These are phyloP conservation scores for Cryptomyrus ogoouensis DNA, from an alignment of 2,113 vertebrate species.

Conservation along the genomic window DNA sequence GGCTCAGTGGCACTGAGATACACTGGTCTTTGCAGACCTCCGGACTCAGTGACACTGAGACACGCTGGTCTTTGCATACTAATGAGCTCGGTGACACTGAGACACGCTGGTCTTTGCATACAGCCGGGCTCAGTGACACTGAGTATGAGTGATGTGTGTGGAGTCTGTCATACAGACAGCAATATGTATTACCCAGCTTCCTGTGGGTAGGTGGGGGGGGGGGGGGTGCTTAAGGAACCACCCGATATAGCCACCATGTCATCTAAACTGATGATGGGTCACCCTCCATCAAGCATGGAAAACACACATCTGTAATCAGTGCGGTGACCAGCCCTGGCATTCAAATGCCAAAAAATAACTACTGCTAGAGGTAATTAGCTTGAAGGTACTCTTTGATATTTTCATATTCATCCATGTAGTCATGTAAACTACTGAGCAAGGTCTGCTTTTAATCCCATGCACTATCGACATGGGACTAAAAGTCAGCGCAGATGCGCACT, in stretches of 20 bases:
- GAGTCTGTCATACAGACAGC: not conserved
- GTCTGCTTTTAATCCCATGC: constrained; percentile 33
- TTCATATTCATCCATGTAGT: constrained; percentile 28
- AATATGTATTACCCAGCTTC: not conserved
- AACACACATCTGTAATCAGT: constrained; percentile 27
- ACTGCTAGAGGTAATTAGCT: not conserved
- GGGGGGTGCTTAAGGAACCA: not conserved
- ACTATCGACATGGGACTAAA: constrained; percentile 13
- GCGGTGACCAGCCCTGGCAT: constrained; percentile 30
- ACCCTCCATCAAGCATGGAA: not conserved
- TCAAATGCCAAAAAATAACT: not conserved
- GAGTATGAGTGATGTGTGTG: not conserved
- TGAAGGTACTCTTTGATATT: not conserved
- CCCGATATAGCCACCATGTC: not conserved
- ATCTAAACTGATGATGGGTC: not conserved
- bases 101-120: not conserved
- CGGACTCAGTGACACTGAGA: not conserved
- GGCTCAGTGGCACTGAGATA: too few relatives aligned
- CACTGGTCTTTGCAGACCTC: not conserved
- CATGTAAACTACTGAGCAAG: constrained; percentile 25
- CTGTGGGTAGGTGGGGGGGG: not conserved
- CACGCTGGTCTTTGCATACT: too few relatives aligned
- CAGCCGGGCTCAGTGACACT: not conserved
- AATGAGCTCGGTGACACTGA: not conserved
- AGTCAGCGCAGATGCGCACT: constrained; percentile 24